Conservation (phyloP, 2,888 invertebrate genomes). For the Ectemnius cavifrons region DNA sequence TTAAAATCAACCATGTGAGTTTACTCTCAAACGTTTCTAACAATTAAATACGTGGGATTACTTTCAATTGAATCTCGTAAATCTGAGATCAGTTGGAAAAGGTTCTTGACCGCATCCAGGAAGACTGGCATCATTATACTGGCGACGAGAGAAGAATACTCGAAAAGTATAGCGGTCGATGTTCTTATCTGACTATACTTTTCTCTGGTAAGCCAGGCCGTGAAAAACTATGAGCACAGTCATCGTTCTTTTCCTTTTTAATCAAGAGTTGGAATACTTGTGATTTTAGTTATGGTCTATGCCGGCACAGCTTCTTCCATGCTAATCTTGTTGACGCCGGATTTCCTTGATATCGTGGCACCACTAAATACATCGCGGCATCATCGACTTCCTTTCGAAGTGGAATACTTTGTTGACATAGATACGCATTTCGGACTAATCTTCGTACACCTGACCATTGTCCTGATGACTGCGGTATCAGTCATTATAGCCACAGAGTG, state of each 20-base stretch:
- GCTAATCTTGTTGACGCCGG: conserved; percentile 9
- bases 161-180: conserved; percentile 13
- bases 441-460: conserved; percentile 12
- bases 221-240: too few relatives aligned
- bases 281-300: too few relatives aligned
- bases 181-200: not conserved
- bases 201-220: conserved; percentile 8
- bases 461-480: not conserved
- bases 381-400: conserved; percentile 13
- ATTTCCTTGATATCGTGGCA: conserved; percentile 20
- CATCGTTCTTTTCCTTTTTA: too few relatives aligned
- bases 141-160: conserved; percentile 22
- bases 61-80: too few relatives aligned
- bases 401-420: conserved; percentile 32
- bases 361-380: conserved; percentile 31
- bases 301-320: not conserved
- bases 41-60: not conserved
- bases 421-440: conserved; percentile 27
- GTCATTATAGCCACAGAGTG: conserved; percentile 18
- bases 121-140: conserved; percentile 18
- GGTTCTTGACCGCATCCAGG: not conserved
- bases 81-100: conserved; percentile 6
- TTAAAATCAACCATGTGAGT: conserved; percentile 16
- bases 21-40: not conserved
- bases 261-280: too few relatives aligned